Conservation (phyloP, 2,888 invertebrate genomes). For the Cephonodes hylas region DNA sequence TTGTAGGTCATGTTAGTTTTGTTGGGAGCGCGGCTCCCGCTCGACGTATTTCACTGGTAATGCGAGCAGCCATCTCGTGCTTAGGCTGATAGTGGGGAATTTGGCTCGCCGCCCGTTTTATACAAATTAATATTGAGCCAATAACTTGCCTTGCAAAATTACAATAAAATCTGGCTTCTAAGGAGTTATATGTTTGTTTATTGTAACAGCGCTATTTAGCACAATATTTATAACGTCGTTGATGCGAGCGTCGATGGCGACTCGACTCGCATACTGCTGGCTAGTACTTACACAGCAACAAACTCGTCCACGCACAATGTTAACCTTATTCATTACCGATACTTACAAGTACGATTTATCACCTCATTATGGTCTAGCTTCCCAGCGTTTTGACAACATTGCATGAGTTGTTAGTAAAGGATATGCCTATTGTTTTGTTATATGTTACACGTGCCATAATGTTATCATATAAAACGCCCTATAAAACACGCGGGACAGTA, state of each 20-base stretch:
- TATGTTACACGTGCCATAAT: too few species aligned
- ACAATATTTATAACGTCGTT: neutral
- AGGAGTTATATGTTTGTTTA: neutral
- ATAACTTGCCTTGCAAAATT: constrained; percentile 32
- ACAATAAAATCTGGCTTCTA: constrained; percentile 23
- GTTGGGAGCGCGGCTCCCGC: neutral
- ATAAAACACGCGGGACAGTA: too few species aligned
- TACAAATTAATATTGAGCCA: constrained; percentile 30
- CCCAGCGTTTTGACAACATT: neutral
- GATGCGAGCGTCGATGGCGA: neutral
- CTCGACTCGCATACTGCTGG: neutral
- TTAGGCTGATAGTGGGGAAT: constrained; percentile 30
- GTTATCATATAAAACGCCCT: too few species aligned
- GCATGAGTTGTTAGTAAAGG: too few species aligned
- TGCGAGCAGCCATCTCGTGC: constrained; percentile 18
- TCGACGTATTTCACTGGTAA: neutral
- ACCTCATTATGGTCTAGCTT: neutral
- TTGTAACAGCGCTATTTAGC: neutral
- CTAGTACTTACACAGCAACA: neutral
- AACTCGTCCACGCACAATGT: neutral
- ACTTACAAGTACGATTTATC: neutral
- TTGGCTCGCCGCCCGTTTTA: constrained; percentile 37
- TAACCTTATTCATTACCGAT: neutral
- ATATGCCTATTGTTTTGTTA: too few species aligned
- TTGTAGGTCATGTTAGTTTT: neutral